A percentile compares a stretch with the other conserved stretches of the same genome.
Conservation (phyloP, 2,888 invertebrate species). For the Tipula vernalis region DNA sequence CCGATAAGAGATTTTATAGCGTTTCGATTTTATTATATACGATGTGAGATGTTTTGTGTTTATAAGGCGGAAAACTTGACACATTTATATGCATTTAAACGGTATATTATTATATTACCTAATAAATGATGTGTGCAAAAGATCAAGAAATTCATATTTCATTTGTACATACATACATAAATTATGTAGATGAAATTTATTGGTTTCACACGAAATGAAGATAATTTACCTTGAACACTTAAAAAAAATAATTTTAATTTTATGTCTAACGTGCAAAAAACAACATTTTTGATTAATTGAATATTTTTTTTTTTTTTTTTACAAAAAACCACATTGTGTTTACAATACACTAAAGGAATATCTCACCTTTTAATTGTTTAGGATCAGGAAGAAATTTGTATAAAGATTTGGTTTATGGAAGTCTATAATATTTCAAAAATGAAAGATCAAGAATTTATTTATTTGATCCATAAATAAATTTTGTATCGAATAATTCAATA, state of each 20-base stretch:
- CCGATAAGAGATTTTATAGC: neutral
- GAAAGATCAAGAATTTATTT: neutral
- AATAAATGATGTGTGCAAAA: neutral
- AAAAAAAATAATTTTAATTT: neutral
- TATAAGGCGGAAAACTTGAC: neutral
- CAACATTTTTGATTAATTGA: neutral
- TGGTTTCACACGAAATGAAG: neutral
- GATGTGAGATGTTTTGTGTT: neutral
- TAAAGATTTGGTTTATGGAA: neutral
- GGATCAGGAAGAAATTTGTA: neutral
- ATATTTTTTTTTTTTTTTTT: neutral
- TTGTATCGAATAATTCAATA: neutral
- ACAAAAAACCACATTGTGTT: neutral
- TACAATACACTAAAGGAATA: neutral
- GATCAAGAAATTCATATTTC: neutral
- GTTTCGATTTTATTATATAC: neutral
- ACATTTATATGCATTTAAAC: neutral
- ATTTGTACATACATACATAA: neutral
- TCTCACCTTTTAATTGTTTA: neutral
- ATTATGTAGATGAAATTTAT: neutral
- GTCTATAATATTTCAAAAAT: neutral
- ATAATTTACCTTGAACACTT: neutral
- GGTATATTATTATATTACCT: neutral
- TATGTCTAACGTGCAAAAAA: neutral
- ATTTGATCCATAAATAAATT: neutral